phyloP scores from a whole-genome alignment of 2,888 invertebrate genomes.

The Coelinius sp. region DNA sequence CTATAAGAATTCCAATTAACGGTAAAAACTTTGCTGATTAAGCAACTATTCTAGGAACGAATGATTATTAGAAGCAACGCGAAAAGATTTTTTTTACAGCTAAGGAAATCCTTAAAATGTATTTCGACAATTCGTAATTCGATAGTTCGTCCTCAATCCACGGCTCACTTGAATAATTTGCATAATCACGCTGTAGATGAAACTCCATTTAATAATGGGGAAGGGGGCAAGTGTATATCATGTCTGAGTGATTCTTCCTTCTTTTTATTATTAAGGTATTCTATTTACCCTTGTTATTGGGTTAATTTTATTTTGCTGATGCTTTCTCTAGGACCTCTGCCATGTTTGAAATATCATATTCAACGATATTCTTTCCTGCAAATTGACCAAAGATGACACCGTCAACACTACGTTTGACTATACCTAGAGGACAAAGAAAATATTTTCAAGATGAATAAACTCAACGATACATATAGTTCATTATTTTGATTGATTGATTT shows the following conservation, averaged over 20 bases:
- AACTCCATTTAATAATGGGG: background rate
- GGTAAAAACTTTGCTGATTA: background rate
- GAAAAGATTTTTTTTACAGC: no score
- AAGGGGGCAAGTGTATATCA: background rate
- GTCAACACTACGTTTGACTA: constrained; percentile 63
- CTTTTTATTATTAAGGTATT: background rate
- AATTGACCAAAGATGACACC: constrained; percentile 81
- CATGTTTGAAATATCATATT: constrained; percentile 82
- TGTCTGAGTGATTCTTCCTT: constrained; percentile 1
- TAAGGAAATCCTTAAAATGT: no score
- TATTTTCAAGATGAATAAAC: background rate
- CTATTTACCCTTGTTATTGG: background rate
- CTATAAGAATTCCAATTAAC: background rate
- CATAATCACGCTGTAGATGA: background rate
- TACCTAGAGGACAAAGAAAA: constrained; percentile 44
- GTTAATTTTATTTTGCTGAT: constrained; percentile 1
- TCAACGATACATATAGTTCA: background rate
- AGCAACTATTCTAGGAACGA: background rate
- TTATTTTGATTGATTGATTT: background rate
- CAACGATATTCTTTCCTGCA: constrained; percentile 81
- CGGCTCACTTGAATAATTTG: no score
- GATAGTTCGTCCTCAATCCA: no score
- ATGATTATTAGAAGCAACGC: background rate
- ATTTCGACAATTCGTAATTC: no score
- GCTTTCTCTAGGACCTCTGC: constrained; percentile 70